Evolutionary conservation across 2,113 vertebrate species (phyloP).

Genomic region (Tyrannus savana): DNA sequence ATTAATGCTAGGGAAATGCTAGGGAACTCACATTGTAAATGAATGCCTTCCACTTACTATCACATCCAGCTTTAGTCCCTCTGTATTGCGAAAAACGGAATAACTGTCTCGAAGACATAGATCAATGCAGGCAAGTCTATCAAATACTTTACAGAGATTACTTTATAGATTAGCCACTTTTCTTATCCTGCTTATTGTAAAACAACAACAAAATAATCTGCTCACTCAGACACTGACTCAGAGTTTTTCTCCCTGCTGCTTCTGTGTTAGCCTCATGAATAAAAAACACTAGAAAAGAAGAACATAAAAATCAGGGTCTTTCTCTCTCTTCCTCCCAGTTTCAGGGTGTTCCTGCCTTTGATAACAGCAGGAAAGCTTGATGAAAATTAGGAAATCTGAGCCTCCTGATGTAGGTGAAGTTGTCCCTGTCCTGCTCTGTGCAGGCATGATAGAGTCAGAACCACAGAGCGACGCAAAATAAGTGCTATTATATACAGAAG

Average conservation of each 20-base stretch:
- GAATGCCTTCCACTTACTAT: not conserved
- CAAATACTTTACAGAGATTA: not conserved
- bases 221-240: not conserved
- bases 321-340: not conserved
- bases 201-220: not conserved
- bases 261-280: not conserved
- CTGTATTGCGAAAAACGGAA: not conserved
- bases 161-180: not conserved
- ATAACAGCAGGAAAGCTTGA: not conserved
- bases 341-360: not conserved
- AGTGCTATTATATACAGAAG: not conserved
- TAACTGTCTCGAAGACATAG: not conserved
- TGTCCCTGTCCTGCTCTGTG: not conserved
- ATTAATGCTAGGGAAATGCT: not conserved
- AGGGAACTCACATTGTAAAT: not conserved
- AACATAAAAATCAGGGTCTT: not conserved
- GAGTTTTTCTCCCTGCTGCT: not conserved
- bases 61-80: not conserved
- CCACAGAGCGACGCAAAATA: not conserved
- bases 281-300: not conserved
- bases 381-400: not conserved
- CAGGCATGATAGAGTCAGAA: not conserved
- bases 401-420: fast-evolving
- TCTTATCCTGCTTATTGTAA: not conserved
- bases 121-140: not conserved